Base-by-base conservation (phyloP, 2,113 vertebrate species). In the Sceloporus tristichus region DNA sequence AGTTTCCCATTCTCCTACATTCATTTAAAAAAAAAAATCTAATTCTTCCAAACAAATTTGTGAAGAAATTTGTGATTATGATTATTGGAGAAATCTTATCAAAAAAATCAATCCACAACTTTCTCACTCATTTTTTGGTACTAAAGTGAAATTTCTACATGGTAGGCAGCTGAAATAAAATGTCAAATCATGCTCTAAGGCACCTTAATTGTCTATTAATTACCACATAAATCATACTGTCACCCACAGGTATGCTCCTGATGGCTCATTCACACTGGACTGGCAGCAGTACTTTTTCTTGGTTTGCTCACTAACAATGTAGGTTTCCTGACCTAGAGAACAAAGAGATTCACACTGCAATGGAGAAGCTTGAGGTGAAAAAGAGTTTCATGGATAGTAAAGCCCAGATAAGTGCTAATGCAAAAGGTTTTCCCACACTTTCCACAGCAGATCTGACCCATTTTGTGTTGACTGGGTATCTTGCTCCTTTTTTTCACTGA, bases 141-240 rank as follows among this genome's bases (percentile, higher is more conserved):
- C 0, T 73, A 88, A 87, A 87, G 85, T 85, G 2, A 0, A 87
- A 34, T 6, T 89, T 66, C 82, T 0, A 59, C 62, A n/a, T 90
- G 91, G 87, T 9, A 83, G 84, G n/a, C 9, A 13, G 83, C 88
- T 88, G 84, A 92, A 91, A 95, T 93, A 89, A 93, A 95, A 96
- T 92, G 92, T 90, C 91, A 82, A 96, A 92, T 92, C 93, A 93
- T 94, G 95, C 94, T 96, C 94, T 87, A 91, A 94, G 94, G 94
- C 89, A 95, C 94, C 94, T 95, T 98, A 98, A 99, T 98, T 98
- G 97, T 96, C 96, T 95, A 97, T 97, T 98, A 98, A 98, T 98
- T 97, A 97, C 96, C 90, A 95, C 96, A 97, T 98, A 98, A 97
- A 98, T 98, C 98, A 98, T 73, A 1, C 88, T 97, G 97, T 97